Evolutionary conservation across 2,113 vertebrate species (phyloP), one percentile per base, ranked within the genome.

Genomic region (Lepisosteus oculatus): DNA sequence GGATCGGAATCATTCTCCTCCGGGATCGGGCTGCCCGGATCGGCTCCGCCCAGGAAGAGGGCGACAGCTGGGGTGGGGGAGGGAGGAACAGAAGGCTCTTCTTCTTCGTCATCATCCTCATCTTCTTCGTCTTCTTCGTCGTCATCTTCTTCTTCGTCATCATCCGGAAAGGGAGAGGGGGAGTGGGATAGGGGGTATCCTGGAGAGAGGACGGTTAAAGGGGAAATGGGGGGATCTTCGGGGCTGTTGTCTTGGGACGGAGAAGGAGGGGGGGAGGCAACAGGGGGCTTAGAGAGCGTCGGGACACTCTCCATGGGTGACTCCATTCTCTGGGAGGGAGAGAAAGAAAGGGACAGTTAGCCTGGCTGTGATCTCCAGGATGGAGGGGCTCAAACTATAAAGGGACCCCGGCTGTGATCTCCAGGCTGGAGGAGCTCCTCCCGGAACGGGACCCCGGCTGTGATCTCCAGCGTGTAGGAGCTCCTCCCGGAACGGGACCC

Each of bases 191-290:
- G 0, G 83, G 83, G 47, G 80, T 83, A 57, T 82, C 84, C 66
- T 78, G 81, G 0, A 85, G 3, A 84, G 74, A 82, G 85, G 8
- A 65, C 80, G 73, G 68, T 79, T 77, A 43, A 84, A 81, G 41
- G 84, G 68, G 14, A 80, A 74, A 72, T 63, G 14, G 77, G 72
- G 72, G 83, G 84, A 1, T 84, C 78, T 72, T 76, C 87, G 61
- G 89, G 91, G 66, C 91, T 91, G 84, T 89, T 88, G 78, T 92
- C 90, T 59, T 90, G 79, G 71, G 90, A 92, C 0, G 90, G 89
- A 71, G 90, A 41, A 3, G 4, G 83, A 14, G 89, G 81, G 0
- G 83, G 80, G 51, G 88, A 85, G 47, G 88, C 86, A 78, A 83
- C 81, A 73, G 88, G 81, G 55, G 79, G 85, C 72, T 91, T 90